phyloP scores from a whole-genome alignment of 2,797 vertebrate species.

The Pantherophis vulpinus region DNA sequence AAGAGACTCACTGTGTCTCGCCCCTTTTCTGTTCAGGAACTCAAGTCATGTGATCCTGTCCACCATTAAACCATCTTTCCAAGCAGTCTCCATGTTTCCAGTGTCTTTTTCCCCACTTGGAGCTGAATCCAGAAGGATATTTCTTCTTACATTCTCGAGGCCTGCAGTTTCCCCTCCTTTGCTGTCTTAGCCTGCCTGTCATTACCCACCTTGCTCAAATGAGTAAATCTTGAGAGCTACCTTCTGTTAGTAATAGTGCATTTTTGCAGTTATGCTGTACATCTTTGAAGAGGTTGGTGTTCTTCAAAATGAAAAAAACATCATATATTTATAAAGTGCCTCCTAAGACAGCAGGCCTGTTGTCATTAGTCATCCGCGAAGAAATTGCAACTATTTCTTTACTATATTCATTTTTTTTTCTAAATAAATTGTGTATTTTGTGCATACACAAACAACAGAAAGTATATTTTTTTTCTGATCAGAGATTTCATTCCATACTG shows the following conservation, averaged over 20 bases:
- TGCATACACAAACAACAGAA: background rate
- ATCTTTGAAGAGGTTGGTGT: background rate
- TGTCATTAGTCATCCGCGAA: background rate
- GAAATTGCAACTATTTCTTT: background rate
- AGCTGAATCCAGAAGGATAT: no score
- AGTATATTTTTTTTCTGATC: background rate
- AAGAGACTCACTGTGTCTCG: no score
- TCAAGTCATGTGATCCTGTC: no score
- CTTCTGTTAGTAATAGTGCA: background rate
- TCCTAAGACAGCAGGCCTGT: background rate
- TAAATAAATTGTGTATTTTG: background rate
- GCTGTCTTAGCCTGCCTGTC: background rate
- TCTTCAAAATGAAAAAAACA: background rate
- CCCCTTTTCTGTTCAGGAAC: no score
- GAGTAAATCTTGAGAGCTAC: background rate
- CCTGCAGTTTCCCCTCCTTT: background rate
- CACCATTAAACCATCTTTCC: no score
- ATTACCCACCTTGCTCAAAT: background rate
- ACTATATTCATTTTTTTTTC: background rate
- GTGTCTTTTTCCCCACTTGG: no score
- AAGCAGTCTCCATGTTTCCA: no score
- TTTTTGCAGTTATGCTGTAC: background rate
- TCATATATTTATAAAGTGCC: background rate
- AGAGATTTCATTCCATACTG: background rate
- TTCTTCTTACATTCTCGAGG: no score